Evolutionary conservation across 2,797 vertebrate species (phyloP), one percentile per base, ranked within the genome.

Genomic region (Girardinus metallicus): DNA sequence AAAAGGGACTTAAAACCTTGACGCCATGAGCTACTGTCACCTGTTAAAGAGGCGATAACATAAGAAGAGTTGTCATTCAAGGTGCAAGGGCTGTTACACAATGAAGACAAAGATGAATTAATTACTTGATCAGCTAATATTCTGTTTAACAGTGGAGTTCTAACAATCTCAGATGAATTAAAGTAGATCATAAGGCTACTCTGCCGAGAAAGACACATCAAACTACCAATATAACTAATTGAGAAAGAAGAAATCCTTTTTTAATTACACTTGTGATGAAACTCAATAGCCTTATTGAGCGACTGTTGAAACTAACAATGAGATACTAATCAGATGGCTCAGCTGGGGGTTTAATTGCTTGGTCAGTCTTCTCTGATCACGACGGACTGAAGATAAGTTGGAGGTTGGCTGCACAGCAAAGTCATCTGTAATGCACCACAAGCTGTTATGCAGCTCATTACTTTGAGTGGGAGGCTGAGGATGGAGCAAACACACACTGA

Each of bases 331-430:
- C 87, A 90, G 82, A 81, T 87, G 82, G 83, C 91, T 44, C 91
- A 85, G 82, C 80, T 90, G 47, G 68, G 74, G 84, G 85, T 91
- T 92, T 91, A 93, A 92, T 90, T 91, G 91, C 86, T 78, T 82
- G 93, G 86, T 93, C 92, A 91, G 87, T 87, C 89, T 89, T 92
- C 91, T 91, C 90, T 84, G 90, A 91, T 91, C 88, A 83, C 15
- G 74, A 86, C 86, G 85, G 84, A 86, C 81, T 80, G 86, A 93
- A 87, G 91, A 88, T 87, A 80, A 87, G 90, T 87, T 13, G 85
- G 66, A 88, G 91, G 87, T 83, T 74, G 81, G 75, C 88, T 80
- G 84, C 81, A 84, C 80, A 74, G 39, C 85, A 6, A 79, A 83
- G 82, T 92, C 87, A 86, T 93, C 88, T 89, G 86, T 83, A 87